A percentile compares a stretch with the other conserved stretches of the same genome.
These are phyloP conservation scores for Puma concolor DNA, from an alignment of 2,113 vertebrate genomes.

Conservation along the genomic window DNA sequence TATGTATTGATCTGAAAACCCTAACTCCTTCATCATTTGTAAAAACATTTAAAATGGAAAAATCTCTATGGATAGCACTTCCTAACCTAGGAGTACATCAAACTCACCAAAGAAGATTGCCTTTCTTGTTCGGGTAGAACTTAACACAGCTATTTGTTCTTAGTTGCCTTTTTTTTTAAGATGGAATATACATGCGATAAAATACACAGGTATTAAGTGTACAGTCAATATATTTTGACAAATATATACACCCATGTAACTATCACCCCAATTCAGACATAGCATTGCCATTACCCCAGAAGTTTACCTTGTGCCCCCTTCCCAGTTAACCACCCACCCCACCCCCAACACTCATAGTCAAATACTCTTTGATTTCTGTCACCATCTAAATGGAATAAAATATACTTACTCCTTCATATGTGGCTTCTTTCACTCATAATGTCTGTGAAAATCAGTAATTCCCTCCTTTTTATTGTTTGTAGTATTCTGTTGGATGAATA, in stretches of 20 bases:
- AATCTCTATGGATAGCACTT: background rate
- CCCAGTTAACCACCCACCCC: background rate
- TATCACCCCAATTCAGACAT: background rate
- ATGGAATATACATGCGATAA: background rate
- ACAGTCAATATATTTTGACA: background rate
- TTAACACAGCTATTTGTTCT: background rate
- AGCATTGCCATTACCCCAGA: background rate
- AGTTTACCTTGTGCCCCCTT: background rate
- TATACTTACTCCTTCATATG: background rate
- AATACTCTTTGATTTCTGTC: background rate
- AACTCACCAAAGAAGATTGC: background rate
- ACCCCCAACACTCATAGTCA: background rate
- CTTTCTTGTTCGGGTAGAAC: conserved; percentile 32
- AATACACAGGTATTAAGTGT: background rate
- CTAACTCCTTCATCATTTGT: background rate
- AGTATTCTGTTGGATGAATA: background rate
- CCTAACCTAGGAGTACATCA: background rate
- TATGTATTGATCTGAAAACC: conserved; percentile 38
- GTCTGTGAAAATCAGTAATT: background rate
- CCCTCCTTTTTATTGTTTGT: background rate
- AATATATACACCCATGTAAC: background rate
- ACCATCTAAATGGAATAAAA: background rate
- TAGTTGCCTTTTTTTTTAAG: background rate
- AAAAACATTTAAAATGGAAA: conserved; percentile 34
- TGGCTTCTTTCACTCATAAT: background rate